Evolutionary conservation across 2,888 invertebrate species (phyloP).

Genomic region (Drosophila algonquin): DNA sequence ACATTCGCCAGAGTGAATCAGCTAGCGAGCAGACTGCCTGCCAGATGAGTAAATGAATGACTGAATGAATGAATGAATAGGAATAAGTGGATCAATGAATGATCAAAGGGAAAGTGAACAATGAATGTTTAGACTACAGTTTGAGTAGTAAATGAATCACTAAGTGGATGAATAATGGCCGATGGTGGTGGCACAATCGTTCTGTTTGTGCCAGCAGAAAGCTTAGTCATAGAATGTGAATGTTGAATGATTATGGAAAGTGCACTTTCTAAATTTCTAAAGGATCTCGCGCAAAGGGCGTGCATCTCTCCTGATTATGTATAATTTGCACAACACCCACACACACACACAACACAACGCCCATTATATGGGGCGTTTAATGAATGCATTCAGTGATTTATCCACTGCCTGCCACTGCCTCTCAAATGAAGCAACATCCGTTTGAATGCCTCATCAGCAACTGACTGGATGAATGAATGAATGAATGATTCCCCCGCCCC

Average conservation of each 20-base stretch:
- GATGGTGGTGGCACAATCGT: too few species aligned
- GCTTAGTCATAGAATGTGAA: not conserved
- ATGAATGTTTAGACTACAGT: not conserved
- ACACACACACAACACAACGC: not conserved
- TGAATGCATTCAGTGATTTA: not conserved
- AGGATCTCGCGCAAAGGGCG: not conserved
- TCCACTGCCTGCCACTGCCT: not conserved
- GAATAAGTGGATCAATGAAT: not conserved
- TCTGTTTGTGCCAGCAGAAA: not conserved
- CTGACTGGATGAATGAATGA: constrained; percentile 22
- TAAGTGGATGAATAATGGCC: not conserved
- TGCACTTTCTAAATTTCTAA: not conserved
- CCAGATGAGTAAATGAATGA: too few species aligned
- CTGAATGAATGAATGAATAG: too few species aligned
- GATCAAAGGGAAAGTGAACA: too few species aligned
- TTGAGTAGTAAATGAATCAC: not conserved
- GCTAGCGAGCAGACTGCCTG: too few species aligned
- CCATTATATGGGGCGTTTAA: not conserved
- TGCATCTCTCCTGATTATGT: not conserved
- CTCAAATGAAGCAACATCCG: not conserved
- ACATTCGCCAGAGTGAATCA: not conserved
- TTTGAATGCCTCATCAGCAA: not conserved
- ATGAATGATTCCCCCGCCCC: not conserved
- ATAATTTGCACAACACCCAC: not conserved
- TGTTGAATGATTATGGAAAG: not conserved